phyloP scores from a whole-genome alignment of 2,888 invertebrate species.

The Cryptus armator region DNA sequence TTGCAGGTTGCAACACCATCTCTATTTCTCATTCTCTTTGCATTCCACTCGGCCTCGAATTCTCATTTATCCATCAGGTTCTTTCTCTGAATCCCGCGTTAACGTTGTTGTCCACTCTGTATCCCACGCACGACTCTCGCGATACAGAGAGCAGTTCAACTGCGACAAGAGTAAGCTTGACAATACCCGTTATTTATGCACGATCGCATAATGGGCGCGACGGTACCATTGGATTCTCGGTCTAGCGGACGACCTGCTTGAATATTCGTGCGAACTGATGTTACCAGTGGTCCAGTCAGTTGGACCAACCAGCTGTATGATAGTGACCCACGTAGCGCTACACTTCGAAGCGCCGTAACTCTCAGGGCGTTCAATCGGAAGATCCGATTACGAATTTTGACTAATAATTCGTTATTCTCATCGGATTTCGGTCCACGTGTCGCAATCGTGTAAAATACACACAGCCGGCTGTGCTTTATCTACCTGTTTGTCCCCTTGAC shows the following conservation, averaged over 20 bases:
- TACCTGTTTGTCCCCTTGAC: conserved; percentile 40
- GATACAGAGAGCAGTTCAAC: not conserved
- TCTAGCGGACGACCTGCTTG: conserved; percentile 48
- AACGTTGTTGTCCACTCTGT: not conserved
- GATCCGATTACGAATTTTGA: conserved; percentile 62
- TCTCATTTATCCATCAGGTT: conserved; percentile 3
- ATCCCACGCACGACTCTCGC: not conserved
- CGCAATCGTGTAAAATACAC: not conserved
- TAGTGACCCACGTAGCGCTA: conserved; percentile 9
- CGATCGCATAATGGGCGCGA: conserved; percentile 62
- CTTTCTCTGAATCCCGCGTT: conserved; percentile 6
- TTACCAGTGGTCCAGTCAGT: conserved; percentile 41
- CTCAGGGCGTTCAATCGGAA: conserved; percentile 60
- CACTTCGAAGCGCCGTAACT: not conserved
- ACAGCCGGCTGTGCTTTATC: not conserved
- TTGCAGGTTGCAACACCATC: not conserved
- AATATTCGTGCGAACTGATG: conserved; percentile 51
- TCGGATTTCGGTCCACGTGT: conserved; percentile 24
- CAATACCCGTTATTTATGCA: conserved; percentile 70
- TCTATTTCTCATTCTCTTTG: not conserved
- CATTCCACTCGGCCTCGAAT: not conserved
- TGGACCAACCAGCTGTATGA: conserved; percentile 53
- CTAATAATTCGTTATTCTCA: conserved; percentile 52
- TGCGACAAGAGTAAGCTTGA: conserved; percentile 62
- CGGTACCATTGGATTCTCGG: conserved; percentile 31